These are phyloP conservation scores for Cerceris rybyensis DNA, from an alignment of 2,888 invertebrate species.

Conservation along the genomic window DNA sequence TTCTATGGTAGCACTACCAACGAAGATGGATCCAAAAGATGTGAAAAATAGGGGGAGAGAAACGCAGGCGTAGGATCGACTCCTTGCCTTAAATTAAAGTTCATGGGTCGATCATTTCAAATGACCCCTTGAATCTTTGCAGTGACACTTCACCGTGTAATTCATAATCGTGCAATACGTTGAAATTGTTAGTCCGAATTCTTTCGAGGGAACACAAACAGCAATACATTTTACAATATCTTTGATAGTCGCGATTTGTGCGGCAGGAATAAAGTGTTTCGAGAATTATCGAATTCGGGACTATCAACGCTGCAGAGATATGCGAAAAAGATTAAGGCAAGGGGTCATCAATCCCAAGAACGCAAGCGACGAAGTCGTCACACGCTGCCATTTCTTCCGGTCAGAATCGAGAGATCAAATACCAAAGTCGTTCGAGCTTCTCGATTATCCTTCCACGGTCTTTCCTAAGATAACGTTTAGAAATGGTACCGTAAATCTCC, in stretches of 20 bases:
- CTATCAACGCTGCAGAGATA: neutral
- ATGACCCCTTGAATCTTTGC: too few species aligned
- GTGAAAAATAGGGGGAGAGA: conserved; percentile 13
- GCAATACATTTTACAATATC: too few species aligned
- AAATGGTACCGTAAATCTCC: conserved; percentile 44
- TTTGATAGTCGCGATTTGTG: too few species aligned
- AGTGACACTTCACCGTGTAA: too few species aligned
- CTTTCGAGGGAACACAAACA: too few species aligned
- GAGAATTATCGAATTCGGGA: neutral
- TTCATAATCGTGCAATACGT: too few species aligned
- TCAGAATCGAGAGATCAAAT: conserved; percentile 8
- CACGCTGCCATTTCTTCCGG: conserved; percentile 32
- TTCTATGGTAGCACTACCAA: conserved; percentile 64
- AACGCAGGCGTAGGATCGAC: neutral
- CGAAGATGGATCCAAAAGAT: conserved; percentile 42
- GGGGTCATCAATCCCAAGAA: neutral
- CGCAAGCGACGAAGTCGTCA: conserved; percentile 21
- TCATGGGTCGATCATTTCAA: too few species aligned
- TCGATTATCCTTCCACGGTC: conserved; percentile 62
- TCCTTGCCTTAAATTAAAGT: too few species aligned
- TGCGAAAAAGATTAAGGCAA: neutral
- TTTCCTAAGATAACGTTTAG: conserved; percentile 45
- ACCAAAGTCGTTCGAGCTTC: conserved; percentile 58
- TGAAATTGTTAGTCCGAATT: too few species aligned
- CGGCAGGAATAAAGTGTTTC: neutral